phyloP scores from a whole-genome alignment of 2,797 vertebrate species.

The Gallirallus australis region DNA sequence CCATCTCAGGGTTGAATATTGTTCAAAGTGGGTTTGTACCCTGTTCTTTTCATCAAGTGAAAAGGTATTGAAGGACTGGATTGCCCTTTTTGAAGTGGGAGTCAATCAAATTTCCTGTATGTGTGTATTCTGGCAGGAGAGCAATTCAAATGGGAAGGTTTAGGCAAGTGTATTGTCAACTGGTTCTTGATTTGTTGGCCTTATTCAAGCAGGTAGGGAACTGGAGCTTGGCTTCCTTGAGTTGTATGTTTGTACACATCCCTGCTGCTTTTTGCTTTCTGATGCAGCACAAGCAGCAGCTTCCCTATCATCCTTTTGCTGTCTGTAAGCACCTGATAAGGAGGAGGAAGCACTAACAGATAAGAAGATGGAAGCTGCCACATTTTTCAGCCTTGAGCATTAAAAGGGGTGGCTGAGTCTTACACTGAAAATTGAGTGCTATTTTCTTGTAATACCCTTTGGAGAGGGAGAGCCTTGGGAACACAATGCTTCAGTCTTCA shows the following conservation, averaged over 20 bases:
- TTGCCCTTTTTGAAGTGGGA: not conserved
- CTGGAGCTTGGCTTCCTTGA: not conserved
- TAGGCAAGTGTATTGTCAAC: not conserved
- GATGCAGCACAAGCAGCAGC: not conserved
- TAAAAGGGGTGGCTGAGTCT: not conserved
- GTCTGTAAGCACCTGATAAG: constrained; percentile 51
- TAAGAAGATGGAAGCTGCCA: constrained; percentile 28
- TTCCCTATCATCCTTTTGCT: not conserved
- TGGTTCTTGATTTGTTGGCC: not conserved
- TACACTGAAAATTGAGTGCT: not conserved
- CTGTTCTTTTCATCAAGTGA: not conserved
- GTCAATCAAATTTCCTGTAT: not conserved
- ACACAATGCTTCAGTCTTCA: not conserved
- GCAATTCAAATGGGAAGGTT: not conserved
- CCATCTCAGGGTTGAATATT: not conserved
- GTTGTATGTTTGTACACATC: not conserved
- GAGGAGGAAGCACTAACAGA: constrained; percentile 17
- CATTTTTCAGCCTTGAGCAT: constrained; percentile 11
- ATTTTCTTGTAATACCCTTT: not conserved
- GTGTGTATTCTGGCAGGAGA: not conserved
- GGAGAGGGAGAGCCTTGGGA: not conserved
- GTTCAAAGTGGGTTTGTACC: not conserved
- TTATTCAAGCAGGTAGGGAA: not conserved
- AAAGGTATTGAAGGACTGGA: not conserved
- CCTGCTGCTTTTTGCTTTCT: not conserved